Evolutionary conservation across 2,797 vertebrate genomes (phyloP), one percentile per base, ranked within the genome.

Genomic region (Gobionotothen gibberifrons): DNA sequence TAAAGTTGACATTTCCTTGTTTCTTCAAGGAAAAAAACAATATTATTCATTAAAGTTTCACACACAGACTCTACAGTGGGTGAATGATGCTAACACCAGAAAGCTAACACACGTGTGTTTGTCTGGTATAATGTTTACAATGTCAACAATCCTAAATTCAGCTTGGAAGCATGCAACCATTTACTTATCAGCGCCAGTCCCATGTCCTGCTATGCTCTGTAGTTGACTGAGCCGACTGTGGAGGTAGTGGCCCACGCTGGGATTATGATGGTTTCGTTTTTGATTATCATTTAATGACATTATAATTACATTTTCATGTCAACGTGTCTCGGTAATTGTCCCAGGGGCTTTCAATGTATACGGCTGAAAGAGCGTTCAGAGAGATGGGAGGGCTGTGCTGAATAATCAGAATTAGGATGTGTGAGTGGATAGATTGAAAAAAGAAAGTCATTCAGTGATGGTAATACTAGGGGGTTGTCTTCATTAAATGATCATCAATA

Each of bases 281-380:
- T 90, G 89, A 92, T 91, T 84, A 90, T 87, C 74, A 81, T 90
- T 92, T 92, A 92, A 92, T 91, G 87, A 83, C 69, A 75, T 87
- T 88, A 85, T 93, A 92, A 93, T 94, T 88, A 92, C 81, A 85
- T 89, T 89, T 91, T 84, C 78, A 46, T 91, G 86, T 92, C 88
- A 86, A 72, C 71, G 82, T 87, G 76, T 88, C 75, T 79, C 67
- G 59, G 75, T 90, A 89, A 90, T 89, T 78, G 83, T 89, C 89
- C 81, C 58, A 11, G 75, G 22, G 44, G 90, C 72, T 82, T 86
- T 80, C 49, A 71, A 70, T 85, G 66, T 79, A 76, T 82, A 79
- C 62, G 72, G 48, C 66, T 67, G 64, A 12, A 73, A 52, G 46
- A 69, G 69, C 3, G 26, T 2, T 71, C 36, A n/a, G 49, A 43